These are phyloP conservation scores for Hypanus sabinus DNA, from an alignment of 2,113 vertebrate genomes.

Conservation along the genomic window DNA sequence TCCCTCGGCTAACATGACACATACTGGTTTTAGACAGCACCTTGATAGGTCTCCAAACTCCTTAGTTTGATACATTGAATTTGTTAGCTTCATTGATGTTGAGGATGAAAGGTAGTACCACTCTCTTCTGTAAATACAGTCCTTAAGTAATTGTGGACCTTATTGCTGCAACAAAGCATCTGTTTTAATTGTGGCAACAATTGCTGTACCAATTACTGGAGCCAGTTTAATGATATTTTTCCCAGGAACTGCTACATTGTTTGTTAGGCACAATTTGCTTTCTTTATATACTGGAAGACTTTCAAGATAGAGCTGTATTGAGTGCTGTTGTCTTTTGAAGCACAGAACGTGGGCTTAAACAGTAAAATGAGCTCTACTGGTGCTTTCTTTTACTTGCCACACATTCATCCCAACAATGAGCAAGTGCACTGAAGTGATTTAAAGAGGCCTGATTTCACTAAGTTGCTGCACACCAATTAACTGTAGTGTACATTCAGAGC, in stretches of 20 bases:
- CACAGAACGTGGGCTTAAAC: constrained; percentile 96
- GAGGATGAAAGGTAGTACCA: constrained; percentile 99
- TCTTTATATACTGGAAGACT: constrained; percentile 78
- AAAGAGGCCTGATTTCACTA: constrained; percentile 97
- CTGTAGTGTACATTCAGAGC: constrained; percentile 98
- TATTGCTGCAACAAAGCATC: constrained; percentile 68
- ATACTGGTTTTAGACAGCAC: constrained; percentile 90
- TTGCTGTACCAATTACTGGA: constrained; percentile 82
- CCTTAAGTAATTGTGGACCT: constrained; percentile 76
- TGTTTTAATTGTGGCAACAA: constrained; percentile 75
- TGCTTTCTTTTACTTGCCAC: constrained; percentile 99
- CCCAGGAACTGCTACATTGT: constrained; percentile 85
- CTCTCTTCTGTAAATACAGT: constrained; percentile 96
- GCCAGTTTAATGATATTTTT: constrained; percentile 96
- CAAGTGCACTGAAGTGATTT: constrained; percentile 99
- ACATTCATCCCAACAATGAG: constrained; percentile 98
- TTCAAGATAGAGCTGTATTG: constrained; percentile 94
- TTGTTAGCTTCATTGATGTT: constrained; percentile 94
- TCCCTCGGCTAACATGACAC: constrained; percentile 82
- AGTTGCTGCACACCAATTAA: constrained; percentile 99
- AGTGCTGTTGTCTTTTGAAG: constrained; percentile 98
- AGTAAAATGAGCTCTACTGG: constrained; percentile 98
- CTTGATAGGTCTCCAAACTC: constrained; percentile 96
- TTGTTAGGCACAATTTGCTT: constrained; percentile 90
- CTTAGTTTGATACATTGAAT: constrained; percentile 99